Evolutionary conservation across 2,888 invertebrate genomes (phyloP), one percentile per base, ranked within the genome.

Genomic region (Terebella lapidaria): DNA sequence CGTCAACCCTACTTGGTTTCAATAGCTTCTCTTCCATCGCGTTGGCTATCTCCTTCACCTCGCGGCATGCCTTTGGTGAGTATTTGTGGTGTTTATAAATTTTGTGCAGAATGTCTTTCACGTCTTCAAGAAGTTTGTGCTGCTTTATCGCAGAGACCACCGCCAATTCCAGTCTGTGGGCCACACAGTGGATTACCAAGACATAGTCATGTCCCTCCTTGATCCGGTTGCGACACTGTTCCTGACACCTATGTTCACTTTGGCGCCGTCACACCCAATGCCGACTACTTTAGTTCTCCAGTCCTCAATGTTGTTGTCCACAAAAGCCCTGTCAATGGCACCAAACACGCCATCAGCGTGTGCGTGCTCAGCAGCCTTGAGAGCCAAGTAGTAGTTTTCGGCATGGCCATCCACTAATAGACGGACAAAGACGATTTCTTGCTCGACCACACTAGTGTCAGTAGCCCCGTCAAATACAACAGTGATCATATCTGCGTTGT

Each of bases 161-260:
- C 10, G 5, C 49, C 22, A 49, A 24, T 24, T 49, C 49, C 49
- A 49, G 5, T 10, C 24, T 49, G 24, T 49, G 10, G 49, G 18
- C 10, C 5, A 49, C 24, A 22, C 49, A 49, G n/a, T n/a, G n/a
- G n/a, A n/a, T n/a, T n/a, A n/a, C n/a, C n/a, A n/a, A n/a, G n/a
- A n/a, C n/a, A n/a, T n/a, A n/a, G n/a, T n/a, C n/a, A n/a, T n/a
- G n/a, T n/a, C n/a, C n/a, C n/a, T n/a, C n/a, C n/a, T n/a, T n/a
- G 22, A 49, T 49, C 49, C 22, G 22, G 49, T 49, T 49, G 49
- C 49, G 5, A 49, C 49, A 49, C 49, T 49, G 24, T 49, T 49
- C n/a, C 24, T 49, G 49, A 10, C n/a, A 49, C 49, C 49, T 22
- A 49, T 5, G 49, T 49, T 22, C n/a, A 49, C 49, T 10, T 15